Evolutionary conservation across 35 echinoderm and acorn worm species (phyloP).

Genomic region (Strongylocentrotus purpuratus): DNA sequence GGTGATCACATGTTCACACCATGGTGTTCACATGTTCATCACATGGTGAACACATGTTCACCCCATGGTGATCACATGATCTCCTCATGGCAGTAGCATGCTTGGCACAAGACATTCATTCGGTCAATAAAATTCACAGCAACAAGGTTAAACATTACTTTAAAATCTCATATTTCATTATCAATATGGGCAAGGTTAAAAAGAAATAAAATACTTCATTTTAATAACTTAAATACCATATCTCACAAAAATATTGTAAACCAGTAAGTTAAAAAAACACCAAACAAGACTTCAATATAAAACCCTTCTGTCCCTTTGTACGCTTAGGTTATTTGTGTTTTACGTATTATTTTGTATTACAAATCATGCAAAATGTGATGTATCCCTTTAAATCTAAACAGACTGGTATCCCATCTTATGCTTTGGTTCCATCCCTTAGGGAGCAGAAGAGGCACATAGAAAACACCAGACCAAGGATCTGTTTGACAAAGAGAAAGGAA

Average conservation of each 20-base stretch:
- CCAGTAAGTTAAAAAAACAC: neutral
- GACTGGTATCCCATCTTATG: slow-evolving; percentile 39
- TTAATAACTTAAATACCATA: neutral
- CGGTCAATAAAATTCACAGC: neutral
- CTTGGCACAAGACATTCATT: neutral
- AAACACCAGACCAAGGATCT: slow-evolving; percentile 54
- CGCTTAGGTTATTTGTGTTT: neutral
- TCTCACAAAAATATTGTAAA: neutral
- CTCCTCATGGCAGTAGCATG: neutral
- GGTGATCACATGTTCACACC: neutral
- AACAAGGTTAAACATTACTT: neutral
- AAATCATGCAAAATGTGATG: neutral
- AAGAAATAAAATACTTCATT: neutral
- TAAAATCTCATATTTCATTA: neutral
- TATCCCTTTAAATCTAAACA: neutral
- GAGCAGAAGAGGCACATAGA: slow-evolving; percentile 47
- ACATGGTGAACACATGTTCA: neutral
- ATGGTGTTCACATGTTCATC: neutral
- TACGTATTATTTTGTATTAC: neutral
- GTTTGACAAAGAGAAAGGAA: neutral
- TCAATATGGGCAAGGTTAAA: neutral
- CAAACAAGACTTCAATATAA: neutral
- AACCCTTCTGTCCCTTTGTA: neutral
- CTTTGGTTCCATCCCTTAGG: slow-evolving; percentile 30
- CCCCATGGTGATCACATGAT: neutral